Base-by-base conservation (phyloP, 2,888 invertebrate genomes). In the Pseudeuparius sepicola region DNA sequence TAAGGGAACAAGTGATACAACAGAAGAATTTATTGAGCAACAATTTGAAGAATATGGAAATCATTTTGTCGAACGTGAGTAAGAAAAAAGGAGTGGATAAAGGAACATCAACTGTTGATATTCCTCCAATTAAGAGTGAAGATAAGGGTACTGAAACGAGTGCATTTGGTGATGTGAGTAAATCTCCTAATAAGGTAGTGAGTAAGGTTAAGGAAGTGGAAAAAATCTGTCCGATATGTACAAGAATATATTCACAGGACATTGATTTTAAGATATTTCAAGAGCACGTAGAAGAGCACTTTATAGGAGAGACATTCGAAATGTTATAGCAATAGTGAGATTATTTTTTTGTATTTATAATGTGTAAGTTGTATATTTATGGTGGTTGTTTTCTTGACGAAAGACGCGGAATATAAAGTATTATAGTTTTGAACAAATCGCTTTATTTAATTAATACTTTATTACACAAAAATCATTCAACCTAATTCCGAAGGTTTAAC, bases 141-240 rank as follows among this genome's bases (percentile, higher is more conserved):
- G 43, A 45, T 40, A 51, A 52, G 41, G 31, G 27, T 33, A 49
- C 50, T 14, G 48, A 50, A 42, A 46, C 42, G n/a, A 41, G n/a
- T n/a, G n/a, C n/a, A n/a, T n/a, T n/a, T n/a, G n/a, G n/a, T n/a
- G n/a, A n/a, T n/a, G n/a, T n/a, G n/a, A n/a, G n/a, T n/a, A n/a
- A n/a, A n/a, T n/a, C n/a, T n/a, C n/a, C n/a, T n/a, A n/a, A n/a
- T n/a, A n/a, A n/a, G n/a, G n/a, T n/a, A n/a, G n/a, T n/a, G n/a
- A n/a, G n/a, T n/a, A n/a, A n/a, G n/a, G n/a, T n/a, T n/a, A 59
- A 55, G 44, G 65, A 68, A 45, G 15, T 32, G 9, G 53, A 54
- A 4, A 76, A 73, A 57, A 75, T 79, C 32, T 86, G 86, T 50
- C 86, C 86, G 0, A 70, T 86, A 64, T 86, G 86, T 60, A 77